Percentiles rank a stretch among this genome's conserved stretches.
These are phyloP conservation scores for Ophiodon elongatus DNA, from an alignment of 2,113 vertebrate genomes.

Conservation along the genomic window DNA sequence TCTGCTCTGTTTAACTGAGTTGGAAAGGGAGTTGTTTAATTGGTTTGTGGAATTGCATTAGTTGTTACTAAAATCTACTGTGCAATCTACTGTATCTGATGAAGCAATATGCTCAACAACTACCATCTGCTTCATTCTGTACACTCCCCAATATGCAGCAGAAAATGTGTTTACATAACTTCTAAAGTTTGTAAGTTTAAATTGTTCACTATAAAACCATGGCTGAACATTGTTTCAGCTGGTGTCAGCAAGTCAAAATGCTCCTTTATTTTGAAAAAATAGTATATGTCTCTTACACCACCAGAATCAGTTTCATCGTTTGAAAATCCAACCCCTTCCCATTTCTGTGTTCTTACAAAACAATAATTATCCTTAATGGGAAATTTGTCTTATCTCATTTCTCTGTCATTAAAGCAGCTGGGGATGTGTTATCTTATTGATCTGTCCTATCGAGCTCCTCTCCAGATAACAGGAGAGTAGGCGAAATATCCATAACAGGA, in stretches of 20 bases:
- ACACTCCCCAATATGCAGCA: constrained; percentile 2
- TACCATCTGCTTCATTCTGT: constrained; percentile 33
- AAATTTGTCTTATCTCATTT: background rate
- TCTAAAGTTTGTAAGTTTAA: background rate
- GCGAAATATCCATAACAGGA: background rate
- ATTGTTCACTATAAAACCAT: background rate
- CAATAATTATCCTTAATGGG: background rate
- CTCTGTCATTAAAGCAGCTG: background rate
- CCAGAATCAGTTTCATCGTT: background rate
- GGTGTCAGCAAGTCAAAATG: background rate
- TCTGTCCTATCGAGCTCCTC: background rate
- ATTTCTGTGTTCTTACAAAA: background rate
- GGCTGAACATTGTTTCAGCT: background rate
- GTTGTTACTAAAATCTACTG: constrained; percentile 12
- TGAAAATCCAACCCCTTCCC: background rate
- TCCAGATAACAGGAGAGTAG: background rate
- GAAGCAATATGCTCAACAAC: constrained; percentile 25
- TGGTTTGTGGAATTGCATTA: constrained; percentile 30
- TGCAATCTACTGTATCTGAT: constrained; percentile 37
- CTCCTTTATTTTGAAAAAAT: background rate
- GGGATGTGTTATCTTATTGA: background rate
- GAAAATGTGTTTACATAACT: constrained; percentile 31
- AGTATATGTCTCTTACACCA: background rate
- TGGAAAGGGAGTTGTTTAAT: constrained; percentile 25
- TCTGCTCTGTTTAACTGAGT: constrained; percentile 32